phyloP scores from a whole-genome alignment of 2,888 invertebrate species.

The Lepidocyrtoides sp. region DNA sequence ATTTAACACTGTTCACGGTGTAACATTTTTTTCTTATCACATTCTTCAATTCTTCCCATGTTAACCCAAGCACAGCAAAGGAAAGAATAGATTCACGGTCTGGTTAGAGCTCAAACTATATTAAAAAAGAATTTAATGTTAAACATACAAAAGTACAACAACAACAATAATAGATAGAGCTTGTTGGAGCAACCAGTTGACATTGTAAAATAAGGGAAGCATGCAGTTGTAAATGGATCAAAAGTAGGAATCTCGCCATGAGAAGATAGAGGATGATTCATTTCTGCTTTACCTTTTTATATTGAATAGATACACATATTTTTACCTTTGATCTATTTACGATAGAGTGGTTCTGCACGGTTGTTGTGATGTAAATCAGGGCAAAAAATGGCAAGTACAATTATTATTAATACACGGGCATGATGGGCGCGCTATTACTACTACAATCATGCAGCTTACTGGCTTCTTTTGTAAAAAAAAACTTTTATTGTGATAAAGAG shows the following conservation, averaged over 20 bases:
- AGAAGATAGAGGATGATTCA: slow-evolving; percentile 44
- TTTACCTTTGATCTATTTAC: slow-evolving; percentile 41
- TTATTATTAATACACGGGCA: slow-evolving; percentile 35
- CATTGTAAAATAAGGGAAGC: slow-evolving; percentile 40
- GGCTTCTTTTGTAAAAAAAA: no score
- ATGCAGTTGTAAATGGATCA: slow-evolving; percentile 39
- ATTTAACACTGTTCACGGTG: slow-evolving; percentile 52
- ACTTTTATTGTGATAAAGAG: background rate
- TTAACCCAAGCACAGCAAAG: slow-evolving; percentile 61
- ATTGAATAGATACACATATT: background rate
- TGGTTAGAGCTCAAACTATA: slow-evolving; percentile 64
- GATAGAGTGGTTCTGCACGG: background rate
- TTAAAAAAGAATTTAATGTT: slow-evolving; percentile 44
- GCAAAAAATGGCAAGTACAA: slow-evolving; percentile 34
- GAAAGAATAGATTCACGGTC: slow-evolving; percentile 69
- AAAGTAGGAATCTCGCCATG: slow-evolving; percentile 34
- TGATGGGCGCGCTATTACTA: background rate
- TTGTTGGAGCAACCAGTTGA: slow-evolving; percentile 61
- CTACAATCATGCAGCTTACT: background rate
- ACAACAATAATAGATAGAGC: background rate
- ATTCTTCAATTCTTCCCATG: slow-evolving; percentile 47
- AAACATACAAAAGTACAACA: slow-evolving; percentile 39
- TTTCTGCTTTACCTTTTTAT: background rate
- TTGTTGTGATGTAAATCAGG: slow-evolving; percentile 40
- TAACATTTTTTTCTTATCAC: slow-evolving; percentile 36